Evolutionary conservation across 2,113 vertebrate species (phyloP).

Genomic region (Neoarius graeffei): DNA sequence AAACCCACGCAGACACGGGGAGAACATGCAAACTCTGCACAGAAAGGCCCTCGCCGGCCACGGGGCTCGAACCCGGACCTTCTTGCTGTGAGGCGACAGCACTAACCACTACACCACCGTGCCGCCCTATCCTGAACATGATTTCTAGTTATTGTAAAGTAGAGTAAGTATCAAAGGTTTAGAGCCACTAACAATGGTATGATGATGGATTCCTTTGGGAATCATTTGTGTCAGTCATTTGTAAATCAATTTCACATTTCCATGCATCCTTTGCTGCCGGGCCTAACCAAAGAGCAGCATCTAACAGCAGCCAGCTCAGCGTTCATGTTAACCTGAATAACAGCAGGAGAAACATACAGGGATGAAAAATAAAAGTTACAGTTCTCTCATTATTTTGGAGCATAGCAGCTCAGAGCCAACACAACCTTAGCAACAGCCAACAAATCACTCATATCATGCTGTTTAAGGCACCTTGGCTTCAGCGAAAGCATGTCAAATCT

Average conservation of each 20-base stretch:
- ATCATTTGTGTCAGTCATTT: slow-evolving; percentile 52
- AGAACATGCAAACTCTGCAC: no score
- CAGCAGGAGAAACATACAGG: slow-evolving; percentile 19
- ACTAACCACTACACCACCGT: no score
- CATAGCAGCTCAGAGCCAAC: not conserved
- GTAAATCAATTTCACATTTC: slow-evolving; percentile 56
- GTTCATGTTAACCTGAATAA: slow-evolving; percentile 41
- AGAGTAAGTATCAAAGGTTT: slow-evolving; percentile 40
- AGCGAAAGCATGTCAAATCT: slow-evolving; percentile 30
- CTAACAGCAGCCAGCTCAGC: slow-evolving; percentile 5
- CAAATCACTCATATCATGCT: slow-evolving; percentile 25
- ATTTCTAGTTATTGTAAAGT: slow-evolving; percentile 23
- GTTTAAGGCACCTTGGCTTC: slow-evolving; percentile 32
- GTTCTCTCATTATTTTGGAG: slow-evolving; percentile 29
- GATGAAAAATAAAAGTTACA: not conserved
- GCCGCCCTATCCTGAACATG: not conserved
- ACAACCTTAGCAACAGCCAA: slow-evolving; percentile 12
- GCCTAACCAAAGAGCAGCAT: not conserved
- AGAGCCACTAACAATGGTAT: slow-evolving; percentile 20
- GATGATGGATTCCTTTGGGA: slow-evolving; percentile 44
- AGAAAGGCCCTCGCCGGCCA: no score
- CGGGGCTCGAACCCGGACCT: no score
- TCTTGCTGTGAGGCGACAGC: no score
- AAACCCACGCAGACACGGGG: no score
- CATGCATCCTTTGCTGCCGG: slow-evolving; percentile 30